Percentiles rank a stretch among this genome's conserved stretches.
phyloP scores from a whole-genome alignment of 1,140 invertebrate genomes.

The Drosophila repleta region DNA sequence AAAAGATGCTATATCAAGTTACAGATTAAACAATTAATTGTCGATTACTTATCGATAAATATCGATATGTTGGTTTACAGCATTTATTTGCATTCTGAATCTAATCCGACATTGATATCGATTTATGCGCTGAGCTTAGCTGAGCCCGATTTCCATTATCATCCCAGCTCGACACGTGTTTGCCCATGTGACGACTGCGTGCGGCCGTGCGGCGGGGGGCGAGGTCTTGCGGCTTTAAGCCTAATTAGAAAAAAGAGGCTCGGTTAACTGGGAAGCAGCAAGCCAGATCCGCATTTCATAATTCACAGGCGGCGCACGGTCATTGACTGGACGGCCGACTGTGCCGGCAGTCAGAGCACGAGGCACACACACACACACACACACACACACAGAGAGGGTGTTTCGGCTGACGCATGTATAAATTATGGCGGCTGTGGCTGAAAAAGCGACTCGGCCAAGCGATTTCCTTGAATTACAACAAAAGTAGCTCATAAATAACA shows the following conservation, averaged over 20 bases:
- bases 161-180: conserved; percentile 12
- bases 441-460: conserved; percentile 47
- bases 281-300: conserved; percentile 48
- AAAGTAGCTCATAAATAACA: conserved; percentile 78
- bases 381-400: too few relatives aligned
- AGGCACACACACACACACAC: too few relatives aligned
- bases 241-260: conserved; percentile 62
- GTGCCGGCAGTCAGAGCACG: not conserved
- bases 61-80: not conserved
- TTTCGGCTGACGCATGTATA: conserved; percentile 51
- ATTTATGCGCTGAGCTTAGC: not conserved
- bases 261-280: conserved; percentile 1
- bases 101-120: not conserved
- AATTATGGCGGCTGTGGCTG: conserved; percentile 52
- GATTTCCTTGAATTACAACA: conserved; percentile 79
- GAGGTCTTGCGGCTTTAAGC: conserved; percentile 33
- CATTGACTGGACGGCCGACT: conserved; percentile 20
- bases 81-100: too few relatives aligned
- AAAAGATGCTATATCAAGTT: too few relatives aligned
- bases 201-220: too few relatives aligned
- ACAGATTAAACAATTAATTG: too few relatives aligned
- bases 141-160: not conserved
- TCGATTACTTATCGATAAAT: too few relatives aligned
- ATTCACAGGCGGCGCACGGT: conserved; percentile 52
- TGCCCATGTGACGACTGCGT: conserved; percentile 15